phyloP scores from a whole-genome alignment of 2,888 invertebrate species.

The Endomychus coccineus region DNA sequence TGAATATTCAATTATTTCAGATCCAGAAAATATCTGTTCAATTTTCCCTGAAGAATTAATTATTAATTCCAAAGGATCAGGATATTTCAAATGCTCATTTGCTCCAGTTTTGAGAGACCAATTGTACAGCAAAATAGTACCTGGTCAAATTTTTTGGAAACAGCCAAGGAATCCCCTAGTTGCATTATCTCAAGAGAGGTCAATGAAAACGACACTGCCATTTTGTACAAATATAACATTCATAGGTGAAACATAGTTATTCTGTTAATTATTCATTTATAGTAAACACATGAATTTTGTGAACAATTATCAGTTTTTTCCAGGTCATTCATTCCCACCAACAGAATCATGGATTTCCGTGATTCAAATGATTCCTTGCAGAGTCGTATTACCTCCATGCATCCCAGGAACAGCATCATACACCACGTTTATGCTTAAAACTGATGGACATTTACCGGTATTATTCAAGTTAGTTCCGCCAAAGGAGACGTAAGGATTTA shows the following conservation, averaged over 20 bases:
- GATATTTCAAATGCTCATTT: slow-evolving; percentile 38
- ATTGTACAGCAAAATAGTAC: slow-evolving; percentile 32
- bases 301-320: background rate
- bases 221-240: too few relatives aligned
- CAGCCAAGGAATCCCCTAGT: too few relatives aligned
- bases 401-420: slow-evolving; percentile 30
- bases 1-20: slow-evolving; percentile 23
- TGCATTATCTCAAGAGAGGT: too few relatives aligned
- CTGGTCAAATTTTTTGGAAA: slow-evolving; percentile 34
- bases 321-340: slow-evolving; percentile 34
- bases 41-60: slow-evolving; percentile 31
- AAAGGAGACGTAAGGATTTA: slow-evolving; percentile 34
- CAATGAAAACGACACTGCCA: too few relatives aligned
- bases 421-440: slow-evolving; percentile 40
- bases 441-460: slow-evolving; percentile 39
- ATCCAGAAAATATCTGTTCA: slow-evolving; percentile 30
- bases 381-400: slow-evolving; percentile 30
- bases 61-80: slow-evolving; percentile 30
- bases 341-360: slow-evolving; percentile 31
- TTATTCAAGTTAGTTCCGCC: slow-evolving; percentile 44
- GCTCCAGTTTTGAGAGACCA: slow-evolving; percentile 29
- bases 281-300: background rate
- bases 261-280: background rate
- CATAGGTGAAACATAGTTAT: too few relatives aligned
- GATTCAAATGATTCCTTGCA: slow-evolving; percentile 28